Evolutionary conservation across 2,888 invertebrate species (phyloP).

Genomic region (Xestia ashworthii): DNA sequence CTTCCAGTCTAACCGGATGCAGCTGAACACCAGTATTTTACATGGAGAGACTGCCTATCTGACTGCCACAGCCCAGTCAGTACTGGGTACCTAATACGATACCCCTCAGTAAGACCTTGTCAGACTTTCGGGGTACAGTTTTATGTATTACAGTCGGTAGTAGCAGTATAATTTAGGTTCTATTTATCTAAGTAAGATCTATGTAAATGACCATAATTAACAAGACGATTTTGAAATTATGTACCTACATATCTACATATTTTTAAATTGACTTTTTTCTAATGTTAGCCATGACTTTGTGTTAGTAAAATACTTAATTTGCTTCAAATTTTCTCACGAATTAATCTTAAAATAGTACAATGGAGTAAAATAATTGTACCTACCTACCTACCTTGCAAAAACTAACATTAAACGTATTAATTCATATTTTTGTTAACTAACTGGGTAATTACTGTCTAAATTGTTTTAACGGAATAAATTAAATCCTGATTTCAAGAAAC

Average conservation of each 20-base stretch:
- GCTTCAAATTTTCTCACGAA: constrained; percentile 30
- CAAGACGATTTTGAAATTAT: too few species aligned
- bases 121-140: not conserved
- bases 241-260: not conserved
- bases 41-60: not conserved
- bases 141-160: not conserved
- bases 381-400: constrained; percentile 21
- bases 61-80: not conserved
- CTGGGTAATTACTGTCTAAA: constrained; percentile 1
- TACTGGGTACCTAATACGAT: not conserved
- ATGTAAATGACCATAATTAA: too few species aligned
- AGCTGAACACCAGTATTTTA: not conserved
- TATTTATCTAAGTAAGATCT: not conserved
- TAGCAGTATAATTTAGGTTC: not conserved
- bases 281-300: constrained; percentile 14
- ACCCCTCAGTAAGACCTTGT: not conserved
- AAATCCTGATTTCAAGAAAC: constrained; percentile 4
- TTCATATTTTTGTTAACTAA: constrained; percentile 24
- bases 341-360: constrained; percentile 32
- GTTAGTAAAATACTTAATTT: not conserved
- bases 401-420: constrained; percentile 5
- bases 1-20: not conserved
- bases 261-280: not conserved
- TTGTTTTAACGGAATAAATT: constrained; percentile 8
- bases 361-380: constrained; percentile 26